phyloP scores from a whole-genome alignment of 2,888 invertebrate genomes.

The Eristalinus aeneus region DNA sequence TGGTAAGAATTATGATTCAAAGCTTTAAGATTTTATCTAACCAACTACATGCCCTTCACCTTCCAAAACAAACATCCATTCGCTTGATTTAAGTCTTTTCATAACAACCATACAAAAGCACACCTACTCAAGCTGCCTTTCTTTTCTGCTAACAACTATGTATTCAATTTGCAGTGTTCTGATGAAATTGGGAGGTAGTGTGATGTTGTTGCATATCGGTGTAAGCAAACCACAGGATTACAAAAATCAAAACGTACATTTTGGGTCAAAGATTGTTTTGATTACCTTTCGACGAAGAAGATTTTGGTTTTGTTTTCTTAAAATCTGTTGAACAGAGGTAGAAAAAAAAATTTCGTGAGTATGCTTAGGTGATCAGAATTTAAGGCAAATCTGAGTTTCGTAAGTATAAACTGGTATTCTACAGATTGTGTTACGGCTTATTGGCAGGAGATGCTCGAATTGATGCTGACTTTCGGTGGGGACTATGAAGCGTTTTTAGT shows the following conservation, averaged over 20 bases:
- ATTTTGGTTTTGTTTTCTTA: conserved; percentile 52
- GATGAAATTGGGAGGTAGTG: not conserved
- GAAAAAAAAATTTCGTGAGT: not conserved
- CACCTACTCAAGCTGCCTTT: too few species aligned
- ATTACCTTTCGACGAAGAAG: conserved; percentile 57
- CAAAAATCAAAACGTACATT: conserved; percentile 8
- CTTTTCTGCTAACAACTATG: too few species aligned
- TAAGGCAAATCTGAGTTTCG: not conserved
- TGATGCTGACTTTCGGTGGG: not conserved
- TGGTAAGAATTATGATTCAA: too few species aligned
- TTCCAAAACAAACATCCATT: too few species aligned
- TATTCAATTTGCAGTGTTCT: not conserved
- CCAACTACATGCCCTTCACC: too few species aligned
- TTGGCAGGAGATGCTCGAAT: not conserved
- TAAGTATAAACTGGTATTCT: not conserved
- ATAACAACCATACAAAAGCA: too few species aligned
- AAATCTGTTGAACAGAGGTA: conserved; percentile 56
- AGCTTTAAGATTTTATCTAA: too few species aligned
- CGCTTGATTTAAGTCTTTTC: too few species aligned
- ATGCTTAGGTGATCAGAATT: not conserved
- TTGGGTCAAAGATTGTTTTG: not conserved
- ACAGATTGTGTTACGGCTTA: not conserved
- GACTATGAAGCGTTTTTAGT: conserved; percentile 10
- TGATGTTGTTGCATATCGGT: not conserved
- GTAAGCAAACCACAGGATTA: conserved; percentile 23